Evolutionary conservation across 1,140 invertebrate genomes (phyloP).

Genomic region (Drosophila varians): DNA sequence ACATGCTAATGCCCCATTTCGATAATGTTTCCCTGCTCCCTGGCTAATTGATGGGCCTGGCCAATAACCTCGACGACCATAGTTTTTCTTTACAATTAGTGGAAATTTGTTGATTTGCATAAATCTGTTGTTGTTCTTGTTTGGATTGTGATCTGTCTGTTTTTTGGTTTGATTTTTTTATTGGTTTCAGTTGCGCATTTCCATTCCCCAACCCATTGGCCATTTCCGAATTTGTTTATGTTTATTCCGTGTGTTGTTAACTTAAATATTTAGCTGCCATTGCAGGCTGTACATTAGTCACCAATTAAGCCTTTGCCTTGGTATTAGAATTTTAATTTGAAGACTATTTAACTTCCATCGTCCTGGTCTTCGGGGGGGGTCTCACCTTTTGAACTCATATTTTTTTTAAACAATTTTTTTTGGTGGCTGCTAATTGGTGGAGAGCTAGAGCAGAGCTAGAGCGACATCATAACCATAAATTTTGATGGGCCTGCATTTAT

Average conservation of each 20-base stretch:
- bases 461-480: slow-evolving; percentile 71
- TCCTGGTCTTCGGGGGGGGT: no score
- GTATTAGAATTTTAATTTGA: slow-evolving; percentile 3
- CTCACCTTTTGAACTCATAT: slow-evolving; percentile 5
- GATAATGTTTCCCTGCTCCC: slow-evolving; percentile 11
- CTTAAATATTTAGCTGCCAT: slow-evolving; percentile 61
- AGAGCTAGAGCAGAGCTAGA: slow-evolving; percentile 24
- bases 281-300: slow-evolving; percentile 46
- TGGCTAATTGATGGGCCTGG: slow-evolving; percentile 52
- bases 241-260: slow-evolving; percentile 50
- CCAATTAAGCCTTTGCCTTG: slow-evolving; percentile 13
- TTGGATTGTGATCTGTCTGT: slow-evolving; percentile 43
- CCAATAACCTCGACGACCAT: slow-evolving; percentile 44
- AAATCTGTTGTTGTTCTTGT: slow-evolving; percentile 32
- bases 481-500: slow-evolving; percentile 70
- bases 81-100: slow-evolving; percentile 52
- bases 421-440: slow-evolving; percentile 44
- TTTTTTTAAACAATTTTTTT: no score
- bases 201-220: slow-evolving; percentile 53
- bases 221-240: slow-evolving; percentile 38
- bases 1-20: slow-evolving; percentile 44
- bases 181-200: slow-evolving; percentile 76
- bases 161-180: slow-evolving; percentile 71
- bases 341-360: not conserved
- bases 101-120: slow-evolving; percentile 58